A percentile compares a stretch with the other conserved stretches of the same genome.
phyloP scores from a whole-genome alignment of 2,797 vertebrate genomes.

The Emydoidea blandingii region DNA sequence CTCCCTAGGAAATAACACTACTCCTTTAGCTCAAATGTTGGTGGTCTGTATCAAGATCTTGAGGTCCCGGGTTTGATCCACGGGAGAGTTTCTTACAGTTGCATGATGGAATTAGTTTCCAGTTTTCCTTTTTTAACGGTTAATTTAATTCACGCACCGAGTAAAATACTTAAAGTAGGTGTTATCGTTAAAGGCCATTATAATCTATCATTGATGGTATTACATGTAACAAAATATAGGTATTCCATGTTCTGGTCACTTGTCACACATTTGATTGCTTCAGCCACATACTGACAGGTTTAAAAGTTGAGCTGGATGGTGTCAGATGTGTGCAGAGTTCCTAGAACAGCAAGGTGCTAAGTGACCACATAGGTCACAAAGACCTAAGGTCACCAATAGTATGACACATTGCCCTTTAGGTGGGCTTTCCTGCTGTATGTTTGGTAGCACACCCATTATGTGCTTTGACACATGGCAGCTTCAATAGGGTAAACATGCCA shows the following conservation, averaged over 20 bases:
- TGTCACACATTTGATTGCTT: neutral
- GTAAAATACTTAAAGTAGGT: neutral
- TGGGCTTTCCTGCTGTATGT: neutral
- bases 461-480: neutral
- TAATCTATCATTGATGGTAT: neutral
- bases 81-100: neutral
- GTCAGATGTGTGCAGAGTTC: neutral
- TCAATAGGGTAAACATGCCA: neutral
- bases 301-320: neutral
- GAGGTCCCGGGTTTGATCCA: neutral
- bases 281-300: neutral
- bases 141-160: neutral
- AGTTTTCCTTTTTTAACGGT: neutral
- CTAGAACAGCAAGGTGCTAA: neutral
- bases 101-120: neutral
- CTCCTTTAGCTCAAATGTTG: neutral
- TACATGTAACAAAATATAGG: neutral
- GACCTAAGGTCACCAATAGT: neutral
- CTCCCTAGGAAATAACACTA: neutral
- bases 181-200: neutral
- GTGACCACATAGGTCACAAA: too few relatives aligned
- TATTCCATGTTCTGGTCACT: neutral
- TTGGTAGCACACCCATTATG: too few relatives aligned
- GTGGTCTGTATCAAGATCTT: neutral
- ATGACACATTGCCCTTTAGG: neutral